Evolutionary conservation across 2,797 vertebrate genomes (phyloP), one percentile per base, ranked within the genome.

Genomic region (Esox masquinongy): DNA sequence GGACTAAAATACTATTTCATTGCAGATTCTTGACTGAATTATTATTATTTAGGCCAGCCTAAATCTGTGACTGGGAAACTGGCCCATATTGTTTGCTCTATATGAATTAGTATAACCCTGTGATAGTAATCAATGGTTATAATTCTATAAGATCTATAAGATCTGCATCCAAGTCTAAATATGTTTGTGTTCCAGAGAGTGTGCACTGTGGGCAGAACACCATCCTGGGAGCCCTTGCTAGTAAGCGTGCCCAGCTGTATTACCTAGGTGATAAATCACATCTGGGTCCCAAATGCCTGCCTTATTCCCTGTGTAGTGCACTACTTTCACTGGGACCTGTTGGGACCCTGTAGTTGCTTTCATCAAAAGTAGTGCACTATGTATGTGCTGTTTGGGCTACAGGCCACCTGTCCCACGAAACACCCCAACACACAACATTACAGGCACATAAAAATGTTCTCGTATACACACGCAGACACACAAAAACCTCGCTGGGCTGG

Each of bases 211-310:
- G 75, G 64, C 70, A 47, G 68, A 53, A 72, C 16, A 26, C 47
- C 43, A 39, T 79, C 79, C 72, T 56, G 72, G 79, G 74, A 84
- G 83, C 74, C 26, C 73, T 73, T 67, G 69, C 73, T 63, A 66
- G 73, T 29, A 64, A 69, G 22, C 75, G 64, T 77, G 70, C 39
- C 71, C 77, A 72, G 79, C 79, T 77, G 61, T 73, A 72, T 61
- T 53, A 82, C 78, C 70, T 75, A 67, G 72, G 26, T 26, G 47
- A 81, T 75, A 76, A n/a, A 22, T 61, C 56, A 61, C 22, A 24
- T 12, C 56, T 24, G 56, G 9, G 11, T 61, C 24, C 9, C 22
- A 59, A 59, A 59, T 59, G n/a, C n/a, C 43, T 24, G 12, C 53
- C 53, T 15, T 59, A 59, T 66, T 3, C 53, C n/a, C 22, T 61